Evolutionary conservation across 2,797 vertebrate genomes (phyloP), one percentile per base, ranked within the genome.

Genomic region (Enteromius thamalakanensis): DNA sequence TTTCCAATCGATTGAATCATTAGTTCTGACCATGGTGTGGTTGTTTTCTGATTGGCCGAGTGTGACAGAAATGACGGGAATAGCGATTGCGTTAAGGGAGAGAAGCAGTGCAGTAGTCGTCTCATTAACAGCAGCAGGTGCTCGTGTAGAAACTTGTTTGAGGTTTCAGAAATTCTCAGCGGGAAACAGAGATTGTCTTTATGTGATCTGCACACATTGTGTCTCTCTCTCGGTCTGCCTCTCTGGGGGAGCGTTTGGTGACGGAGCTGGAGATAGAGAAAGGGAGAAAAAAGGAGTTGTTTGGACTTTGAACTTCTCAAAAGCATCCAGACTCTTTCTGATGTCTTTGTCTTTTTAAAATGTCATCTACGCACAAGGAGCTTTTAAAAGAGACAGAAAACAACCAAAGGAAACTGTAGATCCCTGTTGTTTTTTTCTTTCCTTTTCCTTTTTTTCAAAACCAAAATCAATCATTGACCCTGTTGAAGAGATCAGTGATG

Each of bases 251-350:
- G 51, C n/a, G 49, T 47, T 80, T 71, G 79, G 23, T 62, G 75
- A 17, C n/a, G 9, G 4, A n/a, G 19, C 26, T n/a, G 79, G 47
- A 45, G 51, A 60, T 26, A 58, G 67, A 45, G 26, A 80, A 68
- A 79, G 32, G 37, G 77, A 55, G 47, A 40, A 55, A 42, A 69
- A 68, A 11, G n/a, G 5, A 60, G 23, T 71, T 71, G 51, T 26
- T 71, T 80, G 79, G 68, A 80, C 67, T 80, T 71, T 80, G 68
- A 80, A 80, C 79, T 60, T 71, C 53, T 80, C 53, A 45, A 80
- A 62, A 71, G 53, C 68, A 32, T 60, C 51, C 53, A 29, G n/a
- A 71, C 19, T 60, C 37, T 71, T 71, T 71, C 67, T 71, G 67
- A 80, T 47, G 37, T 80, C 53, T 55, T 55, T 71, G 60, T 65